phyloP scores from a whole-genome alignment of 2,797 vertebrate genomes.

The Mico argentatus region DNA sequence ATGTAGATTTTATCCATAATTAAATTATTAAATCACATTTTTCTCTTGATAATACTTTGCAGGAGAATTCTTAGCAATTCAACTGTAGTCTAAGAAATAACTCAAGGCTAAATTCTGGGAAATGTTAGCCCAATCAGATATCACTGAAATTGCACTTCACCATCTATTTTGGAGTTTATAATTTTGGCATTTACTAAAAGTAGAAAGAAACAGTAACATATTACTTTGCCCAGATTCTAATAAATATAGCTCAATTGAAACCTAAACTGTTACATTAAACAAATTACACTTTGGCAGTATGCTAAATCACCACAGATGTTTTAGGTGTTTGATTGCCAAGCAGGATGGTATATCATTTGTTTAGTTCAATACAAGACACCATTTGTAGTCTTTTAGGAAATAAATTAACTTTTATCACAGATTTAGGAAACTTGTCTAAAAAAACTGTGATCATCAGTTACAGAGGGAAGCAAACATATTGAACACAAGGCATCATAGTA shows the following conservation, averaged over 20 bases:
- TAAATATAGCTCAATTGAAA: constrained; percentile 48
- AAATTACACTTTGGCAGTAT: constrained; percentile 44
- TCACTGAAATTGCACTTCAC: constrained; percentile 59
- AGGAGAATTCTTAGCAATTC: not conserved
- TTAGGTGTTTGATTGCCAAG: constrained; percentile 49
- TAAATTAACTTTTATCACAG: constrained; percentile 63
- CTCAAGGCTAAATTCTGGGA: constrained; percentile 34
- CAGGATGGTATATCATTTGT: not conserved
- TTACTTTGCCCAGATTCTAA: constrained; percentile 21
- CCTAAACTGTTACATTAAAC: constrained; percentile 66
- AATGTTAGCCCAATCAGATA: constrained; percentile 30
- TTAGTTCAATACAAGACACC: constrained; percentile 24
- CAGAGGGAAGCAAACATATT: constrained; percentile 31
- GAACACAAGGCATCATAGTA: not conserved
- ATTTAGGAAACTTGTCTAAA: constrained; percentile 62
- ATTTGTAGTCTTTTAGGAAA: constrained; percentile 52
- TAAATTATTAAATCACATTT: constrained; percentile 31
- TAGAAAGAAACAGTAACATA: constrained; percentile 36
- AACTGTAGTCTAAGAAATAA: not conserved
- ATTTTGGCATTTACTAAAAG: constrained; percentile 42
- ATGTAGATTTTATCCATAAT: constrained; percentile 59
- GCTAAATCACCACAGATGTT: constrained; percentile 48
- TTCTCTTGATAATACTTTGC: not conserved
- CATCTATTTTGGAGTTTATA: constrained; percentile 65
- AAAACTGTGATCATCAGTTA: constrained; percentile 16